A percentile compares a stretch with the other conserved stretches of the same genome.
Evolutionary conservation across 2,888 invertebrate genomes (phyloP).

Genomic region (Drosophila sordidula): DNA sequence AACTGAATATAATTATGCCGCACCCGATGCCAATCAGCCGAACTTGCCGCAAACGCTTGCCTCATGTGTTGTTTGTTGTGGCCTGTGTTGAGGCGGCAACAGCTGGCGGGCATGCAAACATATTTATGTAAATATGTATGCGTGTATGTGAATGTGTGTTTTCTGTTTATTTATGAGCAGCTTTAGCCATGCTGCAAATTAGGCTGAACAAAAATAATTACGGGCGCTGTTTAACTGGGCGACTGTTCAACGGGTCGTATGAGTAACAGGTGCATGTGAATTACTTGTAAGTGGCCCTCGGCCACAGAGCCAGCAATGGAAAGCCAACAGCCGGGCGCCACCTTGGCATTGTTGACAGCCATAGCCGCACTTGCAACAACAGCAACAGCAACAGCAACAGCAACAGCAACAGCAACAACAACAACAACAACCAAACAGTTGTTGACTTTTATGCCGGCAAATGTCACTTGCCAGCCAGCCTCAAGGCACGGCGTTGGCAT

Average conservation of each 20-base stretch:
- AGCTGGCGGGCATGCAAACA: constrained; percentile 27
- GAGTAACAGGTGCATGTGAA: constrained; percentile 63
- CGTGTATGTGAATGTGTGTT: background rate
- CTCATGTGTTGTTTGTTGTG: constrained; percentile 5
- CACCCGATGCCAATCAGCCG: constrained; percentile 31
- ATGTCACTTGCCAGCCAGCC: constrained; percentile 74
- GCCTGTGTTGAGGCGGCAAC: constrained; percentile 1
- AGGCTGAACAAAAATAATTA: constrained; percentile 55
- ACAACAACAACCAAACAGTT: constrained; percentile 53
- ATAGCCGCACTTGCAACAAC: constrained; percentile 65
- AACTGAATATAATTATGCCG: constrained; percentile 47
- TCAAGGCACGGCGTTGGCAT: constrained; percentile 38
- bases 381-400: constrained; percentile 36
- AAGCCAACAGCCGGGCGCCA: constrained; percentile 41
- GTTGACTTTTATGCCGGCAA: constrained; percentile 80
- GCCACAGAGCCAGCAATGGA: constrained; percentile 51
- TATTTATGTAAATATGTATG: background rate
- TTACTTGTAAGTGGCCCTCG: constrained; percentile 69
- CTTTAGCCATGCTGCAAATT: constrained; percentile 36
- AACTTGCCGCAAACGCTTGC: constrained; percentile 7
- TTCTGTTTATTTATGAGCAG: constrained; percentile 1
- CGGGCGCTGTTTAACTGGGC: constrained; percentile 26
- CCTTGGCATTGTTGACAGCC: constrained; percentile 72
- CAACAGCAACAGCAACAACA: constrained; percentile 38
- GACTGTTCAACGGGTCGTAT: constrained; percentile 44